These are phyloP conservation scores for Climacteris rufus DNA, from an alignment of 2,113 vertebrate species.

Conservation along the genomic window DNA sequence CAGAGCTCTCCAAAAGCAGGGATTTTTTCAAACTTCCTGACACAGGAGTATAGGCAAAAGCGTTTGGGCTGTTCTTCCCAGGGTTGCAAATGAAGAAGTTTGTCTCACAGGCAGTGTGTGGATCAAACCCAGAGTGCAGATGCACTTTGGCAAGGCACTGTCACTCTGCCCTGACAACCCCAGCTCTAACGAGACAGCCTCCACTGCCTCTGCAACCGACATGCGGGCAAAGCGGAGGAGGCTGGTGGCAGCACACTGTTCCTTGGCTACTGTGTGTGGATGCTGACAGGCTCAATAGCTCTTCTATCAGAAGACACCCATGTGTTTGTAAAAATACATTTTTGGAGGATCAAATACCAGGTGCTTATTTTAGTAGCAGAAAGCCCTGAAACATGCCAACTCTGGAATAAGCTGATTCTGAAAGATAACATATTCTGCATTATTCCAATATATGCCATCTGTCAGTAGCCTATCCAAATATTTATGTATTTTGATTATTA, in stretches of 20 bases:
- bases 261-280: background rate
- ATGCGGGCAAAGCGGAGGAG: background rate
- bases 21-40: background rate
- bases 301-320: constrained; percentile 32
- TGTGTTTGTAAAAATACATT: constrained; percentile 51
- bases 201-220: background rate
- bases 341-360: constrained; percentile 50
- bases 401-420: constrained; percentile 37
- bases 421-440: constrained; percentile 36
- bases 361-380: constrained; percentile 51
- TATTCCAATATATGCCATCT: constrained; percentile 43
- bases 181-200: background rate
- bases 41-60: background rate
- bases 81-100: background rate
- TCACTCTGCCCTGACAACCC: background rate
- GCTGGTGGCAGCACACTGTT: background rate
- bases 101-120: accelerated
- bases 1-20: background rate
- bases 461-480: constrained; percentile 57
- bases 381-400: constrained; percentile 28
- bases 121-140: background rate
- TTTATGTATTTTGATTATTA: constrained; percentile 58
- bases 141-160: background rate
- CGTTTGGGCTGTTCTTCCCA: background rate
- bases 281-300: constrained; percentile 22